phyloP scores from a whole-genome alignment of 2,888 invertebrate species.

The Watsonalla binaria region DNA sequence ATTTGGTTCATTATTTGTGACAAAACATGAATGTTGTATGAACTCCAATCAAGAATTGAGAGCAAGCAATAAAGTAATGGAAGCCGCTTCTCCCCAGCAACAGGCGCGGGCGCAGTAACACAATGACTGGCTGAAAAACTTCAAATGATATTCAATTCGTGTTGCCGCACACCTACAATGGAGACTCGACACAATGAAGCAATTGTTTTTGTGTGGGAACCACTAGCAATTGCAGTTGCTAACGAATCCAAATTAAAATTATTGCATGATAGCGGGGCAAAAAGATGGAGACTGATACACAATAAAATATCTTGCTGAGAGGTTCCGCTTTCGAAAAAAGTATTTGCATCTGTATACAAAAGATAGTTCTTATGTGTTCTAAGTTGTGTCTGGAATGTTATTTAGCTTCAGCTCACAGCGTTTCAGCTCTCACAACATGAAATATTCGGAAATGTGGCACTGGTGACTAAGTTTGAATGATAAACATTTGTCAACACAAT shows the following conservation, averaged over 20 bases:
- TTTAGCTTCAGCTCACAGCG: too few species aligned
- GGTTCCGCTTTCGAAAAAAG: background rate
- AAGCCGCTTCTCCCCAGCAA: background rate
- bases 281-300: background rate
- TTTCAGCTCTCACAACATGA: too few species aligned
- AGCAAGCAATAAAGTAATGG: background rate
- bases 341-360: too few species aligned
- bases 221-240: background rate
- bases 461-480: too few species aligned
- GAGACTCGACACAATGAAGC: background rate
- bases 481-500: too few species aligned
- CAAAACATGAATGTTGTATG: too few species aligned
- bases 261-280: background rate
- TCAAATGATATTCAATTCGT: background rate
- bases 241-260: background rate
- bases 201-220: conserved; percentile 2
- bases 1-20: too few species aligned
- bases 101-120: background rate
- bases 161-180: background rate
- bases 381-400: too few species aligned
- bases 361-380: too few species aligned
- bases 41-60: too few species aligned
- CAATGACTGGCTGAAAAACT: background rate
- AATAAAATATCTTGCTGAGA: background rate
- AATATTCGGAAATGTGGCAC: too few species aligned